Percentiles rank a stretch among this genome's conserved stretches.
Conservation (phyloP, 2,797 vertebrate genomes). For the Carcharodon carcharias region DNA sequence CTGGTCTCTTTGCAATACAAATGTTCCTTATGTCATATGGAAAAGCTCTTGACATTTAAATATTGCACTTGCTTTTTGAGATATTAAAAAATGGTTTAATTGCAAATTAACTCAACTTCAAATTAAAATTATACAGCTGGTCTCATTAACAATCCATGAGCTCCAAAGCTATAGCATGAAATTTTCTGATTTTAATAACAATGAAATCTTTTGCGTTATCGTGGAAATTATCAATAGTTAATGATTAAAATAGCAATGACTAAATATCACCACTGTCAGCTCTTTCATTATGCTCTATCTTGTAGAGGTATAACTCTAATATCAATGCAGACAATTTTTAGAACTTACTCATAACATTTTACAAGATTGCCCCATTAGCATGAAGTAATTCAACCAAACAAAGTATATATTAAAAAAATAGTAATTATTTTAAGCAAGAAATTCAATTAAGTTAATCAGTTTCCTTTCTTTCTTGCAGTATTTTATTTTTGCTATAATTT, state of each 20-base stretch:
- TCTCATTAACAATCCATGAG: conserved; percentile 29
- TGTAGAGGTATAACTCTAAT: background rate
- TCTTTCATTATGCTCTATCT: background rate
- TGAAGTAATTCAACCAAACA: background rate
- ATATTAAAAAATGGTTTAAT: conserved; percentile 26
- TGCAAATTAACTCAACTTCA: conserved; percentile 29
- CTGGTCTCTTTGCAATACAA: conserved; percentile 5
- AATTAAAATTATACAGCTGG: conserved; percentile 31
- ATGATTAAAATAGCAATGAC: conserved; percentile 30
- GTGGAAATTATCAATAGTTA: conserved; percentile 28
- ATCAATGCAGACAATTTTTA: conserved; percentile 21
- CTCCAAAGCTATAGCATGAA: background rate
- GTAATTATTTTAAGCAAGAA: background rate
- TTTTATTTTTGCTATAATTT: background rate
- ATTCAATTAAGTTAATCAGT: background rate
- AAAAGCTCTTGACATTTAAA: conserved; percentile 34
- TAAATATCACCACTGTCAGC: conserved; percentile 1
- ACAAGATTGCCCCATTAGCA: no score
- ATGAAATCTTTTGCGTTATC: background rate
- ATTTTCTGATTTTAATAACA: conserved; percentile 31
- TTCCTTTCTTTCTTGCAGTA: background rate
- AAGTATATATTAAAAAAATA: background rate
- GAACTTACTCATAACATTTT: background rate
- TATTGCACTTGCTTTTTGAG: conserved; percentile 12
- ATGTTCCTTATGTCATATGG: conserved; percentile 26